Evolutionary conservation across 92 coral and sea anemone species (phyloP), one percentile per base, ranked within the genome.

Genomic region (Umimayanthus chanpuru): DNA sequence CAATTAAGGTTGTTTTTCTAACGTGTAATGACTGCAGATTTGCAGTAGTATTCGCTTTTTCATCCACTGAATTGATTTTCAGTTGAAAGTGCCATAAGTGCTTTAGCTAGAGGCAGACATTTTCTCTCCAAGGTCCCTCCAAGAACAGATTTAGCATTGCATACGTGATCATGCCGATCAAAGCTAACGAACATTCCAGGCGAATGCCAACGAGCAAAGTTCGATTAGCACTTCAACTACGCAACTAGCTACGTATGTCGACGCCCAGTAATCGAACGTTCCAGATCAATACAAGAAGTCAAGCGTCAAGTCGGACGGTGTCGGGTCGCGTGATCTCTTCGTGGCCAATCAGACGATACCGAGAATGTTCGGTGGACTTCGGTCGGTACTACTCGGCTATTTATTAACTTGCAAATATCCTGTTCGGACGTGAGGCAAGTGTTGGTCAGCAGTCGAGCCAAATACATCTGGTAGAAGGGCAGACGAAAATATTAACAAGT

Each of bases 261-360:
- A 83, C 79, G 44, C 87, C 87, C 55, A 83, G 77, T 55, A 43
- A 43, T 47, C 66, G 77, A 68, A 82, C 47, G 40, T 82, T 67
- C 86, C 32, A 6, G 86, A 81, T 30, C 55, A 40, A 65, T 61
- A 64, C 68, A 1, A 79, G 56, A 66, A 32, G 78, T 68, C 87
- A 44, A 28, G 87, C 78, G 30, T 82, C 39, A 28, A 70, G 23
- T 47, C 65, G 77, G 55, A 41, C 36, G 29, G 38, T 30, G 30
- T 67, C 30, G 76, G 75, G 43, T 73, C 77, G 47, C n/a, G 20
- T 11, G 87, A 80, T 12, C 11, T n/a, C 9, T 10, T 70, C 87
- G 87, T 47, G 56, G 26, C 87, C 55, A 28, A 29, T 70, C 87
- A 39, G 58, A 6, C 82, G 2, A 7, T 5, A 53, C 58, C 82